Conservation (phyloP, 37 sponge, comb jelly and placozoan genomes). For the Hormiphora californensis region DNA sequence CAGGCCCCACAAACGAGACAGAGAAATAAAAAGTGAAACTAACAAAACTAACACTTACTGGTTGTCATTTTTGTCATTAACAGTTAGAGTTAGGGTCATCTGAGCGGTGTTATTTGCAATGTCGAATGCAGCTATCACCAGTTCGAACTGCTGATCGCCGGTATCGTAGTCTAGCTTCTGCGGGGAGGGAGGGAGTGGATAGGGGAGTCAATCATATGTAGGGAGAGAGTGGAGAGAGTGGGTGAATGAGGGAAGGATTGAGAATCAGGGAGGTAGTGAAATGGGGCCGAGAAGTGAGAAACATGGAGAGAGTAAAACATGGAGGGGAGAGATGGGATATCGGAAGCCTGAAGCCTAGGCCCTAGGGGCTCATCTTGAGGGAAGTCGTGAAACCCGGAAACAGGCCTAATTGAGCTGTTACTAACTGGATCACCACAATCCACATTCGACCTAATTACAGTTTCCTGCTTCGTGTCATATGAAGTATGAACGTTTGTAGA, state of each 20-base stretch:
- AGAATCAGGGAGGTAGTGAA: not conserved
- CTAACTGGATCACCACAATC: too few relatives aligned
- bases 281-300: not conserved
- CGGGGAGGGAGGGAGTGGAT: not conserved
- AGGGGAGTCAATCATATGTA: not conserved
- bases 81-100: not conserved
- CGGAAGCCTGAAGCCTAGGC: too few relatives aligned
- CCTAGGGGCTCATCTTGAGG: too few relatives aligned
- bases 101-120: not conserved
- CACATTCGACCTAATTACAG: too few relatives aligned
- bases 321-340: too few relatives aligned
- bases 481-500: too few relatives aligned
- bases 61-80: constrained; percentile 39
- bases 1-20: not conserved
- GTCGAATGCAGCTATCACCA: constrained; percentile 17
- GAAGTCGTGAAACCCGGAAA: too few relatives aligned
- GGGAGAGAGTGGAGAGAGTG: not conserved
- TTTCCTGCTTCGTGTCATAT: too few relatives aligned
- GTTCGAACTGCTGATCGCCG: not conserved
- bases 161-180: constrained; percentile 31
- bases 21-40: not conserved
- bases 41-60: not conserved
- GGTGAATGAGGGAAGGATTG: not conserved
- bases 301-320: not conserved
- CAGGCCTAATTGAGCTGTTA: too few relatives aligned